A percentile compares a stretch with the other conserved stretches of the same genome.
Conservation (phyloP, 2,797 vertebrate genomes). For the Protosalanx chinensis region DNA sequence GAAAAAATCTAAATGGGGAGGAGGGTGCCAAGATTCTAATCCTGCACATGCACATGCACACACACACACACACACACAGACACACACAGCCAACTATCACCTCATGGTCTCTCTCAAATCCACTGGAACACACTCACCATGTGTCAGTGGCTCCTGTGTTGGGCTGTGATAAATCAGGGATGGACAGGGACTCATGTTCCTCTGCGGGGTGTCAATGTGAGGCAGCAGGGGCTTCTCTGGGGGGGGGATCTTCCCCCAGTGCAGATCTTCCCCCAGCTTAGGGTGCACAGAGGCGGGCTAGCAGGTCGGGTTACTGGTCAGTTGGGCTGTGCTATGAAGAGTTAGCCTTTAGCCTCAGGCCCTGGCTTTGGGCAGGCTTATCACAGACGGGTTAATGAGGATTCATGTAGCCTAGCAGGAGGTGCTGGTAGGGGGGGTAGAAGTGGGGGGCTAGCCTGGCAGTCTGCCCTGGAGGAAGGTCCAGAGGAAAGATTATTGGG, state of each 20-base stretch:
- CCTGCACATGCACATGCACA: slow-evolving; percentile 34
- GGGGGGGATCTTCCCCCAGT: background rate
- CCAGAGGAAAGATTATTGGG: slow-evolving; percentile 38
- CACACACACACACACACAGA: background rate
- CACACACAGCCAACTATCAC: background rate
- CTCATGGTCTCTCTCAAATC: background rate
- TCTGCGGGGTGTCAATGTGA: slow-evolving; percentile 6
- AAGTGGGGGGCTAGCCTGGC: slow-evolving; percentile 16
- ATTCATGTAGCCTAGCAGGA: slow-evolving; percentile 32
- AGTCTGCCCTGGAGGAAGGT: slow-evolving; percentile 1
- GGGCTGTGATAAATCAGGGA: slow-evolving; percentile 5
- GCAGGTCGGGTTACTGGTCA: background rate
- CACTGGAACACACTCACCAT: background rate
- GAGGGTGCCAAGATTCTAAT: slow-evolving; percentile 59
- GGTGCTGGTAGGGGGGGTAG: slow-evolving; percentile 23
- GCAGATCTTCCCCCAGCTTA: background rate
- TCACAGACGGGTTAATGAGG: slow-evolving; percentile 29
- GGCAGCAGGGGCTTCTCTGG: background rate
- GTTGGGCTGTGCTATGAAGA: background rate
- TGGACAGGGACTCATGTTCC: background rate
- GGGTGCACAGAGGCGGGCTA: background rate
- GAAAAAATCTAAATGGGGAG: slow-evolving; percentile 55
- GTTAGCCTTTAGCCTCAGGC: slow-evolving; percentile 11
- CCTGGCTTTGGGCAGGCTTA: background rate
- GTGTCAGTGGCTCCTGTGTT: background rate